A percentile compares a stretch with the other conserved stretches of the same genome.
Evolutionary conservation across 2,797 vertebrate species (phyloP).

Genomic region (Neopelma chrysocephalum): DNA sequence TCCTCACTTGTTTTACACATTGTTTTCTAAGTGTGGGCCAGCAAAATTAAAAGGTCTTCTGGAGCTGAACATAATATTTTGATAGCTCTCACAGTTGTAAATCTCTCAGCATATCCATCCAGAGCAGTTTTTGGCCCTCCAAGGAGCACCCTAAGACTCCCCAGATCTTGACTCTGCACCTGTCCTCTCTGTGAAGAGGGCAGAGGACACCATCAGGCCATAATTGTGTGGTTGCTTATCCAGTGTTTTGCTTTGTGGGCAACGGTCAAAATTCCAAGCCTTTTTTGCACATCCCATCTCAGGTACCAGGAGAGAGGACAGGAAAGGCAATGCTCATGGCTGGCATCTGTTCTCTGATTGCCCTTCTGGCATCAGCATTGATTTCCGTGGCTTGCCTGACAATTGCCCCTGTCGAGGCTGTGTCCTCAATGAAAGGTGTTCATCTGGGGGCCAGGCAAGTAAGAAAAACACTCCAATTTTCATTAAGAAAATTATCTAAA

Average conservation of each 20-base stretch:
- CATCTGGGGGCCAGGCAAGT: not conserved
- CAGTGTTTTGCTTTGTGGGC: not conserved
- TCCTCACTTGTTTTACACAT: not conserved
- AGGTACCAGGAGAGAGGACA: not conserved
- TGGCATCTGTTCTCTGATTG: not conserved
- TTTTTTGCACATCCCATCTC: not conserved
- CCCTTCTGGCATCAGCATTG: not conserved
- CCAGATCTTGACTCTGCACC: not conserved
- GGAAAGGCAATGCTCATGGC: not conserved
- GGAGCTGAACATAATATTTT: not conserved
- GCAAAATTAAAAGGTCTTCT: not conserved
- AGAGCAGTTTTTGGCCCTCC: not conserved
- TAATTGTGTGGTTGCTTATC: rapidly evolving
- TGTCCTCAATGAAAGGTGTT: not conserved
- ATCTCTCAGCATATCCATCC: not conserved
- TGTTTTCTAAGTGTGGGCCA: not conserved
- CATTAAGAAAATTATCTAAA: not conserved
- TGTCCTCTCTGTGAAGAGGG: not conserved
- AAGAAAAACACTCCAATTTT: not conserved
- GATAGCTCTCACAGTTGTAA: not conserved
- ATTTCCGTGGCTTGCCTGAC: not conserved
- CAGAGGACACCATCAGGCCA: not conserved
- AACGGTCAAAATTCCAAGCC: not conserved
- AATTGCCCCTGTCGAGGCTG: rapidly evolving
- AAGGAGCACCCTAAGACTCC: not conserved